phyloP scores from a whole-genome alignment of 2,888 invertebrate species.

The Dendrolimus pini region DNA sequence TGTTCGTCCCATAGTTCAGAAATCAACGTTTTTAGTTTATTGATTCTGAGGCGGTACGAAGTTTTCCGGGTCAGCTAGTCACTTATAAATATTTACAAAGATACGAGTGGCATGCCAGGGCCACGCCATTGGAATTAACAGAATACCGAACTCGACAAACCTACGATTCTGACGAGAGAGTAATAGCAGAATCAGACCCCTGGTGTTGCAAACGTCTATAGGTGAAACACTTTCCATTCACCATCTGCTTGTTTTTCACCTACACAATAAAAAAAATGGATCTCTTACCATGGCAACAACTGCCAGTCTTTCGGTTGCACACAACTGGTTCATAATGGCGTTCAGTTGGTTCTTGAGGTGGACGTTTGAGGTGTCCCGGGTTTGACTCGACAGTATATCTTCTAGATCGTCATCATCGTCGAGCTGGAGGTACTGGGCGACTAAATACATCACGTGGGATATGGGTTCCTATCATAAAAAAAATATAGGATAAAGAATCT shows the following conservation, averaged over 20 bases:
- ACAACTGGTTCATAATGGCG: slow-evolving; percentile 43
- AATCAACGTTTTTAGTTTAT: no score
- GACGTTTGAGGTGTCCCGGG: slow-evolving; percentile 31
- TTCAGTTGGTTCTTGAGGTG: slow-evolving; percentile 40
- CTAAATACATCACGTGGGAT: slow-evolving; percentile 40
- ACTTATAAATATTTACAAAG: no score
- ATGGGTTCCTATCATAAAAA: slow-evolving; percentile 50
- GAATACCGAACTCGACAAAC: no score
- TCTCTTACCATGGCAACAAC: slow-evolving; percentile 38
- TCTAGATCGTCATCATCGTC: slow-evolving; percentile 45
- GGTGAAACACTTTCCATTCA: neutral
- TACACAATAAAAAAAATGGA: neutral
- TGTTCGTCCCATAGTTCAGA: no score
- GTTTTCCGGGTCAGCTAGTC: no score
- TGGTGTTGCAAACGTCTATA: neutral
- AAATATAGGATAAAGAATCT: neutral
- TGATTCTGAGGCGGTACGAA: no score
- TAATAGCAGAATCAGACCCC: neutral
- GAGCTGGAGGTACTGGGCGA: slow-evolving; percentile 48
- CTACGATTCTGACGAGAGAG: no score
- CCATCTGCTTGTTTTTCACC: neutral
- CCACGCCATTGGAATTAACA: no score
- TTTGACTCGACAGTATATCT: slow-evolving; percentile 48
- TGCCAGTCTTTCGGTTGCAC: slow-evolving; percentile 24
- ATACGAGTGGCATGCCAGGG: no score